These are phyloP conservation scores for Eretmochelys imbricata DNA, from an alignment of 2,113 vertebrate genomes.

Conservation along the genomic window DNA sequence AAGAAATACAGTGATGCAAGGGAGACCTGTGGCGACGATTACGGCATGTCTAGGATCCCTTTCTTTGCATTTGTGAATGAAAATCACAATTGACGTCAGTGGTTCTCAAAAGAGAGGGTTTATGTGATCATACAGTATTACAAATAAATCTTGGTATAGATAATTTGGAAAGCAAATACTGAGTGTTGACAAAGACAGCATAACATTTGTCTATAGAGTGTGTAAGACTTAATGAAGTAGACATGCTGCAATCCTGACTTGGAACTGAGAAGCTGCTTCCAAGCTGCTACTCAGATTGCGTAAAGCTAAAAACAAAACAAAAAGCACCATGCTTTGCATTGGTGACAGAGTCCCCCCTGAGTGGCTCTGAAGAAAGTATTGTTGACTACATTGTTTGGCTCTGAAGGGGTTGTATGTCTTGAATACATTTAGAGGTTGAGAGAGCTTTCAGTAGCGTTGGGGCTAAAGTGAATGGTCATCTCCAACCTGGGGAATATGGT, in stretches of 20 bases:
- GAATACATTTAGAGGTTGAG: not conserved
- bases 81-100: not conserved
- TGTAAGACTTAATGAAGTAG: not conserved
- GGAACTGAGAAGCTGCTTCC: not conserved
- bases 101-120: not conserved
- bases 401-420: not conserved
- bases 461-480: not conserved
- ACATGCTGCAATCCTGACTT: not conserved
- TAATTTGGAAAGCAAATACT: not conserved
- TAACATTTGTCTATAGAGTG: not conserved
- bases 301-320: not conserved
- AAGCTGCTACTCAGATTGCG: not conserved
- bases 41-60: not conserved
- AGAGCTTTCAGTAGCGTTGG: not conserved
- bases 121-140: not conserved
- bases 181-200: not conserved
- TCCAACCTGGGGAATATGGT: not conserved
- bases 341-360: not conserved
- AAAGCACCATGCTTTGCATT: not conserved
- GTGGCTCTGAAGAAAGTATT: not conserved
- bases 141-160: not conserved
- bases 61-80: fast-evolving
- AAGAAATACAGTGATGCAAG: not conserved
- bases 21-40: not conserved
- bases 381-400: not conserved